Evolutionary conservation across 2,113 vertebrate genomes (phyloP).

Genomic region (Macquaria australasica): DNA sequence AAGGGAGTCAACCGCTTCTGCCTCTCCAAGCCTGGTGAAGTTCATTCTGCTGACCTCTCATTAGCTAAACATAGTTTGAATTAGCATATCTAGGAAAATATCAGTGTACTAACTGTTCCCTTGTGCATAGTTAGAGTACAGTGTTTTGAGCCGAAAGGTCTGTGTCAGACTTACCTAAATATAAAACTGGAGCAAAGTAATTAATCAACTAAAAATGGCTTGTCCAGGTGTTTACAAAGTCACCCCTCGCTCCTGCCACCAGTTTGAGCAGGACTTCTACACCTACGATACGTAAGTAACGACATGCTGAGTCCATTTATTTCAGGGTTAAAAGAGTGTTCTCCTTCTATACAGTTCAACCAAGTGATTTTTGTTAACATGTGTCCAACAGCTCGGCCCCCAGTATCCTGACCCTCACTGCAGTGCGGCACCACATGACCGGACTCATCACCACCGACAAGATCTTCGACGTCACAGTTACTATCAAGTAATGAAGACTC

Average conservation of each 20-base stretch:
- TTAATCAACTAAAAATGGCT: constrained; percentile 63
- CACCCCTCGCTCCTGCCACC: constrained; percentile 97
- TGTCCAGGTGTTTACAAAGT: constrained; percentile 96
- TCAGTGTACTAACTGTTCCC: constrained; percentile 32
- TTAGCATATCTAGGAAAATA: constrained; percentile 54
- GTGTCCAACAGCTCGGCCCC: constrained; percentile 90
- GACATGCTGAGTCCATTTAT: background rate
- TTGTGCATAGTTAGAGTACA: constrained; percentile 13
- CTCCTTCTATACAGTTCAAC: background rate
- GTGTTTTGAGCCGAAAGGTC: constrained; percentile 52
- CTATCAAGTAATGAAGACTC: constrained; percentile 90
- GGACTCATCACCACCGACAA: constrained; percentile 95
- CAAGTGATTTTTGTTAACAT: background rate
- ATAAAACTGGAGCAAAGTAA: constrained; percentile 62
- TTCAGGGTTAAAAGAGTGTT: background rate
- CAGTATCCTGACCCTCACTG: constrained; percentile 95
- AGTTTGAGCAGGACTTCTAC: constrained; percentile 97
- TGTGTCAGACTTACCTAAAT: constrained; percentile 61
- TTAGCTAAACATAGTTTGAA: constrained; percentile 52
- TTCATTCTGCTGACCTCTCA: constrained; percentile 45
- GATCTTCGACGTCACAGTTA: constrained; percentile 94
- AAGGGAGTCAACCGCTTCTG: constrained; percentile 99
- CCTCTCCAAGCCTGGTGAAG: constrained; percentile 96
- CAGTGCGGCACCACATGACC: constrained; percentile 95
- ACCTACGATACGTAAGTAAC: constrained; percentile 96